phyloP scores from a whole-genome alignment of 2,797 vertebrate genomes.

The Lutjanus campechanus region DNA sequence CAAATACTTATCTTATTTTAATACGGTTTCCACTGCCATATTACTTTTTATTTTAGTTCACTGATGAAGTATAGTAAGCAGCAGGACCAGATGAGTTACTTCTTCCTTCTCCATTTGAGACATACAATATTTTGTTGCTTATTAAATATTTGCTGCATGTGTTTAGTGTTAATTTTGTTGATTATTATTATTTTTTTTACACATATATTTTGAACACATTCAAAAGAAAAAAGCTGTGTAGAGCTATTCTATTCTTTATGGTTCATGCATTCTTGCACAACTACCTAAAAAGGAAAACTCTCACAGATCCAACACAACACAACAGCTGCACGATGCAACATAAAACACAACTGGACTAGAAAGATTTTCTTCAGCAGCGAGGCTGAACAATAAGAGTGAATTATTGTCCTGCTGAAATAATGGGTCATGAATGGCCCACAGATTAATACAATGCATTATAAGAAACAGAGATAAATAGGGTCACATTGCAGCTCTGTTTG shows the following conservation, averaged over 20 bases:
- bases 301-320: conserved; percentile 53
- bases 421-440: conserved; percentile 83
- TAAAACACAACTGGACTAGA: conserved; percentile 73
- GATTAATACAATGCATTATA: conserved; percentile 89
- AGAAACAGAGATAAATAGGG: conserved; percentile 89
- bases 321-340: conserved; percentile 57
- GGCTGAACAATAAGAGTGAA: conserved; percentile 83
- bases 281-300: conserved; percentile 67
- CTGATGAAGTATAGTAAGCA: too few relatives aligned
- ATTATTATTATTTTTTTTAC: too few relatives aligned
- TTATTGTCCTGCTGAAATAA: conserved; percentile 82
- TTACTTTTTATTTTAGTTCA: too few relatives aligned
- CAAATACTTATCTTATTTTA: too few relatives aligned
- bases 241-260: conserved; percentile 4
- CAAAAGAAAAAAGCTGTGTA: too few relatives aligned
- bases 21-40: too few relatives aligned
- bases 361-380: conserved; percentile 72
- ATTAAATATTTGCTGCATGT: too few relatives aligned
- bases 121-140: too few relatives aligned
- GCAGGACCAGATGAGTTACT: too few relatives aligned
- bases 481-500: conserved; percentile 87
- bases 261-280: conserved; percentile 68
- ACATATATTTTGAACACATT: too few relatives aligned
- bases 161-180: too few relatives aligned
- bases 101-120: too few relatives aligned